Conservation (phyloP, 2,797 vertebrate genomes). For the Adrianichthys oophorus region DNA sequence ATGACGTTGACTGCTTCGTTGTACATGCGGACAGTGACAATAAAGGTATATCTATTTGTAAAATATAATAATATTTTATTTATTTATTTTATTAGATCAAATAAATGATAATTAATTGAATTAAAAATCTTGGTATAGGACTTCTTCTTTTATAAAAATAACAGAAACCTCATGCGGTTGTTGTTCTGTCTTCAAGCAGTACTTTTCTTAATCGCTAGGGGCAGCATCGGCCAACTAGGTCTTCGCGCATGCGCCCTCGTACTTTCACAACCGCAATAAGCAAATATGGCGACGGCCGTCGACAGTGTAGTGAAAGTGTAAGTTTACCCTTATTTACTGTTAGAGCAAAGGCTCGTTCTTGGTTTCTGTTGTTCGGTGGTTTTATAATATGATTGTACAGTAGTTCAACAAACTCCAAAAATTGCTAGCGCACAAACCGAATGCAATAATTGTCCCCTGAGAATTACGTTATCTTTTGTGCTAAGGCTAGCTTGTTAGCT, state of each 20-base stretch:
- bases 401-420: not conserved
- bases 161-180: no score
- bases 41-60: no score
- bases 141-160: no score
- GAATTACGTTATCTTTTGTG: constrained; percentile 59
- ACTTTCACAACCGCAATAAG: constrained; percentile 74
- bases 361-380: no score
- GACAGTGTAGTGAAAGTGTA: constrained; percentile 88
- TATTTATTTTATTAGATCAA: no score
- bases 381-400: not conserved
- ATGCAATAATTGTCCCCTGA: constrained; percentile 48
- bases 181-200: no score
- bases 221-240: constrained; percentile 6
- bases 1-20: no score
- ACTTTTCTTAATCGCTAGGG: not conserved
- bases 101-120: no score
- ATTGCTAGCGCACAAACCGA: no score
- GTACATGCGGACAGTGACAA: no score
- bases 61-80: no score
- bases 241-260: constrained; percentile 64
- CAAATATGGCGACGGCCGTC: constrained; percentile 85
- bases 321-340: constrained; percentile 71
- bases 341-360: constrained; percentile 6
- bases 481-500: constrained; percentile 68
- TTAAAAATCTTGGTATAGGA: no score